Evolutionary conservation across 2,888 invertebrate species (phyloP).

Genomic region (Hermaeophaga mercurialis): DNA sequence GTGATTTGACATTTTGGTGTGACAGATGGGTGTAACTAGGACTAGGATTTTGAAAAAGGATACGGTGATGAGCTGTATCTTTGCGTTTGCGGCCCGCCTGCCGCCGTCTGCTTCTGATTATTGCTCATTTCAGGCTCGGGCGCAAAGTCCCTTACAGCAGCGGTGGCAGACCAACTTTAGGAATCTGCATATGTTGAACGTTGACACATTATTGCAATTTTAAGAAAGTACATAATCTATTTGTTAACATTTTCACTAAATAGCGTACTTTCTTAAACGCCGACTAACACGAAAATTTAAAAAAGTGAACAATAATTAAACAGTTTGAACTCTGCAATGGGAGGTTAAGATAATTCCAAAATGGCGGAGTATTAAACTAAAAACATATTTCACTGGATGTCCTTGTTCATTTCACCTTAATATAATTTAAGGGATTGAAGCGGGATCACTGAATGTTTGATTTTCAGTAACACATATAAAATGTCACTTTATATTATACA

Average conservation of each 20-base stretch:
- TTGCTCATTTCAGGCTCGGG: slow-evolving; percentile 69
- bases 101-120: slow-evolving; percentile 69
- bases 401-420: slow-evolving; percentile 34
- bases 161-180: slow-evolving; percentile 61
- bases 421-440: slow-evolving; percentile 34
- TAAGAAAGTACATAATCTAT: slow-evolving; percentile 41
- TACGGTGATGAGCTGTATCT: slow-evolving; percentile 62
- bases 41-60: slow-evolving; percentile 60
- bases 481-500: slow-evolving; percentile 54
- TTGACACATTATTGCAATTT: slow-evolving; percentile 52
- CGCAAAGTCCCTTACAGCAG: slow-evolving; percentile 65
- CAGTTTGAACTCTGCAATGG: slow-evolving; percentile 50
- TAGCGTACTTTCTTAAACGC: slow-evolving; percentile 40
- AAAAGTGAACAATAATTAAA: slow-evolving; percentile 45
- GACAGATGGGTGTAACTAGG: slow-evolving; percentile 54
- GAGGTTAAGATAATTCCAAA: slow-evolving; percentile 59
- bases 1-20: slow-evolving; percentile 43
- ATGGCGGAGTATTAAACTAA: slow-evolving; percentile 58
- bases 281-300: slow-evolving; percentile 46
- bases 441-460: slow-evolving; percentile 38
- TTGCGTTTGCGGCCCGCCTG: slow-evolving; percentile 64
- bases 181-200: slow-evolving; percentile 56
- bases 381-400: slow-evolving; percentile 53
- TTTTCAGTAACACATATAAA: slow-evolving; percentile 46
- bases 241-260: slow-evolving; percentile 45